Percentiles rank a stretch among this genome's conserved stretches.
phyloP scores from a whole-genome alignment of 2,888 invertebrate genomes.

The Polydrusus pterygomalis region DNA sequence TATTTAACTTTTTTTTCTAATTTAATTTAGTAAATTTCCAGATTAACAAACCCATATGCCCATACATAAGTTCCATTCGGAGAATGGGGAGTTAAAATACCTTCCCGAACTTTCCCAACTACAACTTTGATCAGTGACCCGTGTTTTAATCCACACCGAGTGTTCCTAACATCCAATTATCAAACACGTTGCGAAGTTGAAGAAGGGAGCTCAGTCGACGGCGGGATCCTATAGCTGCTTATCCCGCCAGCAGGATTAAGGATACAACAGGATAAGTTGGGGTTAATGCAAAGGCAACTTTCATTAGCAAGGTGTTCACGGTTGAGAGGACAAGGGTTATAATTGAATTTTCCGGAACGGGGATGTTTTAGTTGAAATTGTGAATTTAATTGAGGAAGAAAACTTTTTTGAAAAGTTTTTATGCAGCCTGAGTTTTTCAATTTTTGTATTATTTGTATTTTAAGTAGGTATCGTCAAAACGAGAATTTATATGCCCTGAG shows the following conservation, averaged over 20 bases:
- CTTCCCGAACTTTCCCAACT: background rate
- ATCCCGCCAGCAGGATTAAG: conserved; percentile 3
- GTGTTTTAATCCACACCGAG: background rate
- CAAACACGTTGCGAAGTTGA: conserved; percentile 17
- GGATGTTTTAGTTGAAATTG: background rate
- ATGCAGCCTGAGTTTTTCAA: no score
- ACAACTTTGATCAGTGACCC: conserved; percentile 29
- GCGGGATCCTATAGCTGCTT: no score
- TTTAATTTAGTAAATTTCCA: background rate
- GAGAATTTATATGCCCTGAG: no score
- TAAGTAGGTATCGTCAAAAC: no score
- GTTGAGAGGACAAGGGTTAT: conserved; percentile 18
- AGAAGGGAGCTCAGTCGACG: conserved; percentile 7
- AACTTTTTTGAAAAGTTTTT: no score
- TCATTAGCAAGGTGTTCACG: conserved; percentile 29
- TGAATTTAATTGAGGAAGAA: background rate
- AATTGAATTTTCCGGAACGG: conserved; percentile 9
- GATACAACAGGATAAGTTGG: conserved; percentile 21
- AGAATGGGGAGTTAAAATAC: background rate
- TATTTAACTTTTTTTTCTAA: background rate
- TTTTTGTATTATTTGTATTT: no score
- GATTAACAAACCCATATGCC: background rate
- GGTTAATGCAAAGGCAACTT: conserved; percentile 25
- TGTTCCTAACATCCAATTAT: conserved; percentile 31
- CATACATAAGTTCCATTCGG: background rate